A percentile compares a stretch with the other conserved stretches of the same genome.
Evolutionary conservation across 2,113 vertebrate species (phyloP).

Genomic region (Siniperca chuatsi): DNA sequence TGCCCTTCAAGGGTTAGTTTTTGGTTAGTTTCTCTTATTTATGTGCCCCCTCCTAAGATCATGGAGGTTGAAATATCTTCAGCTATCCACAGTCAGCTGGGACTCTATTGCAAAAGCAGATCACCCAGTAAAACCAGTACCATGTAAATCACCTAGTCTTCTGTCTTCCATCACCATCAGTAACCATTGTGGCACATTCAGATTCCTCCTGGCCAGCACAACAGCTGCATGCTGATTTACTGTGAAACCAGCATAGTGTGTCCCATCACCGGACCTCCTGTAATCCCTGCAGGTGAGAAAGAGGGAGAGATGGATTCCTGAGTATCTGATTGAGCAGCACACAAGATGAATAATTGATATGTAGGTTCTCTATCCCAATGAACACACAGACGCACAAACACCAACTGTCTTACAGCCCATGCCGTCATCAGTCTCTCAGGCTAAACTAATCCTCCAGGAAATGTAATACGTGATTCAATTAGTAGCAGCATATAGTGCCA

Average conservation of each 20-base stretch:
- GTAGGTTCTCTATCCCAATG: conserved; percentile 56
- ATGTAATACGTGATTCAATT: conserved; percentile 75
- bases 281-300: conserved; percentile 75
- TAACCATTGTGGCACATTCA: conserved; percentile 29
- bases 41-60: neutral
- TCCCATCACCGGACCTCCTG: conserved; percentile 53
- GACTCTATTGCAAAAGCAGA: conserved; percentile 18
- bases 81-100: conserved; percentile 6
- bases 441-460: conserved; percentile 76
- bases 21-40: conserved; percentile 32
- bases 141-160: conserved; percentile 16
- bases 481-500: conserved; percentile 47
- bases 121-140: conserved; percentile 29
- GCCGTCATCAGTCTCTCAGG: conserved; percentile 59
- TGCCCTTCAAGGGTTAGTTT: neutral
- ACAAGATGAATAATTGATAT: conserved; percentile 79
- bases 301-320: conserved; percentile 60
- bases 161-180: conserved; percentile 35
- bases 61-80: conserved; percentile 5
- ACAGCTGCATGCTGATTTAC: conserved; percentile 64
- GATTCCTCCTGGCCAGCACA: conserved; percentile 45
- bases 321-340: conserved; percentile 76
- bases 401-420: conserved; percentile 47
- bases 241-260: conserved; percentile 48
- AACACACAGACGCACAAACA: conserved; percentile 66